Base-by-base conservation (phyloP, 2,888 invertebrate genomes). In the Anaspis maculata region DNA sequence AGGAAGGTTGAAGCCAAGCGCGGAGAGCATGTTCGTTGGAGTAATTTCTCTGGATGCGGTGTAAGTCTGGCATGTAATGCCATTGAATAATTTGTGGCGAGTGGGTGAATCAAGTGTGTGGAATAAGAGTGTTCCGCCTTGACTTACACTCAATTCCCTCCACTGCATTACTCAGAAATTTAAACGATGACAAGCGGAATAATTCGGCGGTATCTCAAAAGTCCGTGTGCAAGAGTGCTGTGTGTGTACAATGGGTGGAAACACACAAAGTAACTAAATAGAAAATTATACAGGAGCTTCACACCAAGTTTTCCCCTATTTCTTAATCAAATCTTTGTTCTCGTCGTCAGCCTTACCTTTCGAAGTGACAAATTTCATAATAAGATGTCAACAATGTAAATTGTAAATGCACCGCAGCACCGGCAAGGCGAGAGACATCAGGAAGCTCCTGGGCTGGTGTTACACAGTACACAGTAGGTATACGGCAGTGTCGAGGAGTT, bases 141-240 rank as follows among this genome's bases (percentile, higher is more conserved):
- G 27, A 15, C 15, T 13, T 27, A 14, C 15, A 9, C 9, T 27
- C 27, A 32, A 37, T 35, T 35, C 32, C 27, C 25, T 30, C 21
- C 31, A 36, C 26, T 36, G 14, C 26, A 22, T 31, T 36, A 30
- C 36, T 37, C 32, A 28, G 37, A 32, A 37, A 37, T 37, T 37
- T 37, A 37, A 37, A 37, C 32, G 37, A 37, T 28, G 37, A 37
- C 37, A 37, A 37, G 37, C 25, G 22, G 37, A 37, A 32, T 37
- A 37, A 37, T 37, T 32, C 31, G 25, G 37, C 29, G 25, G 37
- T 32, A 27, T 15, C 31, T 25, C 11, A 3, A 11, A 19, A 36
- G 28, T 13, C 31, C 15, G 14, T 24, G 32, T 32, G 32, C 28
- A 32, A 31, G 23, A 27, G 37, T 28, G 32, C 15, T 24, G 32